These are phyloP conservation scores for Ridgeia piscesae DNA, from an alignment of 1,140 invertebrate species.

Conservation along the genomic window DNA sequence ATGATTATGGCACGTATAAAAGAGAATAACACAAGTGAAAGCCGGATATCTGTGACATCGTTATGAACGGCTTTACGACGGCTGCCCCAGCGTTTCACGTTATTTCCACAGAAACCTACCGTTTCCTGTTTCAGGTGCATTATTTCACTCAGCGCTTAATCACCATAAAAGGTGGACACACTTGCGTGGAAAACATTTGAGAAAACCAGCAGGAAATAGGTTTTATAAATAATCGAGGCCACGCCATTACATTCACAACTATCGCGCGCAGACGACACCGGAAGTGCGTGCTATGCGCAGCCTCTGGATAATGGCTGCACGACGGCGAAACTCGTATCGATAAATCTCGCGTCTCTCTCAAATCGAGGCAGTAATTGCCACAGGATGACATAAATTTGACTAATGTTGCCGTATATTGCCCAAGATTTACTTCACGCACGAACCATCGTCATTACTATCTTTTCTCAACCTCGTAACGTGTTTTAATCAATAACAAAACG, in stretches of 20 bases:
- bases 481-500: background rate
- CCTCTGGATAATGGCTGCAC: background rate
- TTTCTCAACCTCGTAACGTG: background rate
- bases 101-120: background rate
- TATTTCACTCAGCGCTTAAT: background rate
- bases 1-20: background rate
- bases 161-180: background rate
- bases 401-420: background rate
- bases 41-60: background rate
- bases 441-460: background rate
- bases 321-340: background rate
- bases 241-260: background rate
- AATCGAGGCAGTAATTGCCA: background rate
- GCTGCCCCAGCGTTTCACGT: background rate
- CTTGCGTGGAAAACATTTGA: background rate
- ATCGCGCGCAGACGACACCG: background rate
- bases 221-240: background rate
- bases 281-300: background rate
- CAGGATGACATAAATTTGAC: background rate
- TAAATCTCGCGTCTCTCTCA: background rate
- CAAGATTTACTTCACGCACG: background rate
- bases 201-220: background rate
- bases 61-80: background rate
- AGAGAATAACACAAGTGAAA: background rate
- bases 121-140: background rate